Percentiles rank a stretch among this genome's conserved stretches.
These are phyloP conservation scores for Yponomeuta cagnagella DNA, from an alignment of 2,888 invertebrate species.

Conservation along the genomic window DNA sequence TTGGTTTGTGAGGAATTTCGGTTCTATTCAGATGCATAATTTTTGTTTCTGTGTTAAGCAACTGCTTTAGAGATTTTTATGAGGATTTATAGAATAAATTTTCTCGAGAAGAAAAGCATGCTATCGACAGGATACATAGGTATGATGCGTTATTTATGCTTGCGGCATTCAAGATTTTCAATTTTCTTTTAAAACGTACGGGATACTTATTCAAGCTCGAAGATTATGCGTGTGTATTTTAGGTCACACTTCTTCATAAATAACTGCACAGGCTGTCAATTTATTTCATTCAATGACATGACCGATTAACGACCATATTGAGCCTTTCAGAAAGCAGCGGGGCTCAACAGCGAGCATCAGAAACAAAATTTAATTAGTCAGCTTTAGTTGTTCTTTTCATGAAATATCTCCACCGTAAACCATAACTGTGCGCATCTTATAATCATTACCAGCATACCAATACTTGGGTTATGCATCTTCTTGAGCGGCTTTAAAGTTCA, in stretches of 20 bases:
- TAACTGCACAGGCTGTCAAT: not conserved
- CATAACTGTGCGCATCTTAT: not conserved
- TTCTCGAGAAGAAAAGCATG: too few relatives aligned
- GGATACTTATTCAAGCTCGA: not conserved
- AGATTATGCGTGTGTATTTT: not conserved
- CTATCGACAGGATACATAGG: too few relatives aligned
- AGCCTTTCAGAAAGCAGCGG: not conserved
- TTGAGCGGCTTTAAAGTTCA: not conserved
- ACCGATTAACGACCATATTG: not conserved
- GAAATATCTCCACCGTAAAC: not conserved
- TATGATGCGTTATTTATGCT: too few relatives aligned
- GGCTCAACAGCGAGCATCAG: not conserved
- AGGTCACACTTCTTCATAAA: not conserved
- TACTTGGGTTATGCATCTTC: not conserved
- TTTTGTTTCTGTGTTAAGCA: too few relatives aligned
- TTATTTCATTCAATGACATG: constrained; percentile 1
- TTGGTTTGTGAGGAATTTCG: not conserved
- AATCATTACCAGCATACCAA: not conserved
- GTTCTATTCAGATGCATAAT: not conserved
- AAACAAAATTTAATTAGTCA: not conserved
- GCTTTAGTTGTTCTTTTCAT: constrained; percentile 3
- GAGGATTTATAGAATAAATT: too few relatives aligned
- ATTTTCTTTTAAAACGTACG: not conserved
- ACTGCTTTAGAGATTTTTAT: too few relatives aligned
- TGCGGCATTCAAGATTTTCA: too few relatives aligned